A percentile compares a stretch with the other conserved stretches of the same genome.
Conservation (phyloP, 1,140 invertebrate genomes). For the Teleogryllus occipitalis region DNA sequence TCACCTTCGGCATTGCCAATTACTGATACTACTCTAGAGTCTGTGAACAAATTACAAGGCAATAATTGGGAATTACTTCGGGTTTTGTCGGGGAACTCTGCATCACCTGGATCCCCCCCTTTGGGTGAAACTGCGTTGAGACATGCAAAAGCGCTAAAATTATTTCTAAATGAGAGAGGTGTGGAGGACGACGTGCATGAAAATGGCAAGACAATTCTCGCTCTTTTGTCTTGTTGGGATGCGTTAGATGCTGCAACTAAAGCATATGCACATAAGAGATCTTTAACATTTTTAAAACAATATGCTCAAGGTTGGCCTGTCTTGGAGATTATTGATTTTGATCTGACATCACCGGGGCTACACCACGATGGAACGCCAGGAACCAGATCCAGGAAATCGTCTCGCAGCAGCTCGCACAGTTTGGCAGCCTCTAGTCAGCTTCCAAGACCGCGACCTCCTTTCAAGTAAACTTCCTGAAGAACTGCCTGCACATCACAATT, state of each 20-base stretch:
- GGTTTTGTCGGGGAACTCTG: background rate
- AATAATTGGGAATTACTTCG: background rate
- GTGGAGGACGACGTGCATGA: background rate
- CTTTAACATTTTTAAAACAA: background rate
- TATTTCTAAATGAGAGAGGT: slow-evolving; percentile 9
- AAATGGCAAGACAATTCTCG: background rate
- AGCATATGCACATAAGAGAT: background rate
- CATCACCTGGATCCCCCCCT: background rate
- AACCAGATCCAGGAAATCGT: no score
- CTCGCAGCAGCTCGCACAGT: no score
- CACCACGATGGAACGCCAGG: no score
- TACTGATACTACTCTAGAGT: background rate
- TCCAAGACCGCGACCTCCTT: no score
- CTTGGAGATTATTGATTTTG: background rate
- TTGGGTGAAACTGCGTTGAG: background rate
- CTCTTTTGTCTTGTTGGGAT: slow-evolving; percentile 9
- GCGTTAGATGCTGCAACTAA: background rate
- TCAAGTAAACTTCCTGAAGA: no score
- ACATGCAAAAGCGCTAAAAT: background rate
- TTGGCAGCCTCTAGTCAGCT: no score
- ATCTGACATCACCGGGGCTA: no score
- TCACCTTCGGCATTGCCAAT: background rate
- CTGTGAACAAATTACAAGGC: background rate
- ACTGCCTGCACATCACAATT: no score
- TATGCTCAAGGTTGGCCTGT: background rate